Conservation (phyloP, 1,140 invertebrate species). For the Babylonia areolata region DNA sequence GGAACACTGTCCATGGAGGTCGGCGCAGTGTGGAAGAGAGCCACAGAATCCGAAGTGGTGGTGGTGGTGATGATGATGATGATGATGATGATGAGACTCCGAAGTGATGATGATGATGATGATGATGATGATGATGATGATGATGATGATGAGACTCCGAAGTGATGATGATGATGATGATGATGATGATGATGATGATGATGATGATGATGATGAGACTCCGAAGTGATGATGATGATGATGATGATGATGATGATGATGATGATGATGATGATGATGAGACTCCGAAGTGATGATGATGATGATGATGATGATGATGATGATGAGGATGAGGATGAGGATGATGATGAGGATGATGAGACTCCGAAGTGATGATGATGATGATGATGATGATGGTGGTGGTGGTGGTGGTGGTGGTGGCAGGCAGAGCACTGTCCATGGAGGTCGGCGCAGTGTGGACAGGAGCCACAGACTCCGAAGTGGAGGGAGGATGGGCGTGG, state of each 20-base stretch:
- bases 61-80: background rate
- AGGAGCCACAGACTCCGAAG: conserved; percentile 59
- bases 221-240: background rate
- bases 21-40: conserved; percentile 62
- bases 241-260: conserved; percentile 7
- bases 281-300: background rate
- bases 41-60: conserved; percentile 50
- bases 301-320: background rate
- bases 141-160: background rate
- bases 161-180: background rate
- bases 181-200: conserved; percentile 1
- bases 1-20: conserved; percentile 49
- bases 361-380: background rate
- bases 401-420: background rate
- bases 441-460: conserved; percentile 58
- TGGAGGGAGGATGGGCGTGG: conserved; percentile 66
- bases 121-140: background rate
- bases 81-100: background rate
- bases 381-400: background rate
- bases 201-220: conserved; percentile 1
- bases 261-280: background rate
- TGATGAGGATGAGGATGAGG: background rate
- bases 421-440: conserved; percentile 53
- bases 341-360: background rate
- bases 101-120: background rate